Evolutionary conservation across 2,797 vertebrate species (phyloP).

Genomic region (Eleutherodactylus coqui): DNA sequence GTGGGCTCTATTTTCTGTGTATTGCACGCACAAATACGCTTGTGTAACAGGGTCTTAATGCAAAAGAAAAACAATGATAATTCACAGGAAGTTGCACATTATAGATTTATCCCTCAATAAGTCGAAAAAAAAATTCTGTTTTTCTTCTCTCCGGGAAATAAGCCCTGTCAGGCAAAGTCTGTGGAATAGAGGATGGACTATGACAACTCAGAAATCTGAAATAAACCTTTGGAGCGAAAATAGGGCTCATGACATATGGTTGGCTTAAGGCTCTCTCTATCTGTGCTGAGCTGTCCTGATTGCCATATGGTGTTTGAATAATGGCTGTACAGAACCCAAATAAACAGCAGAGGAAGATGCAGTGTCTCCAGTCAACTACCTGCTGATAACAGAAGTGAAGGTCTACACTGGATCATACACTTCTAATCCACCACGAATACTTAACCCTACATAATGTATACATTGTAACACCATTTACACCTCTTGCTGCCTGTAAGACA

Average conservation of each 20-base stretch:
- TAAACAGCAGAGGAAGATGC: constrained; percentile 55
- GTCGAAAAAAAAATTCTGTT: constrained; percentile 55
- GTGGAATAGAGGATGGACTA: constrained; percentile 29
- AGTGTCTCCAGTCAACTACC: constrained; percentile 51
- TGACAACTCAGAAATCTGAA: constrained; percentile 35
- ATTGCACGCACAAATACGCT: too few species aligned
- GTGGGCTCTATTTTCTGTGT: too few species aligned
- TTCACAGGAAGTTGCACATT: constrained; percentile 36
- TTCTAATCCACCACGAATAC: neutral
- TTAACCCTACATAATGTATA: neutral
- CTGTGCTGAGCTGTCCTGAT: constrained; percentile 34
- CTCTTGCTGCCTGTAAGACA: neutral
- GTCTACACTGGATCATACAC: constrained; percentile 23
- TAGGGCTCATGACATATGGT: constrained; percentile 55
- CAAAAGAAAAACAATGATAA: constrained; percentile 48
- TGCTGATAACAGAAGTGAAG: constrained; percentile 35
- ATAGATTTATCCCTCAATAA: constrained; percentile 38
- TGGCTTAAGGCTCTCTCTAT: constrained; percentile 56
- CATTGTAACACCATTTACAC: neutral
- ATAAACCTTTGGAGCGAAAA: constrained; percentile 42
- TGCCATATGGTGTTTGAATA: constrained; percentile 63
- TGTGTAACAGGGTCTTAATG: too few species aligned
- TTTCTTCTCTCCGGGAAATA: constrained; percentile 53
- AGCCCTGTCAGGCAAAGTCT: constrained; percentile 31
- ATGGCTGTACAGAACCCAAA: constrained; percentile 54